These are phyloP conservation scores for Plecturocebus donacophilus DNA, from an alignment of 2,113 vertebrate species.

Conservation along the genomic window DNA sequence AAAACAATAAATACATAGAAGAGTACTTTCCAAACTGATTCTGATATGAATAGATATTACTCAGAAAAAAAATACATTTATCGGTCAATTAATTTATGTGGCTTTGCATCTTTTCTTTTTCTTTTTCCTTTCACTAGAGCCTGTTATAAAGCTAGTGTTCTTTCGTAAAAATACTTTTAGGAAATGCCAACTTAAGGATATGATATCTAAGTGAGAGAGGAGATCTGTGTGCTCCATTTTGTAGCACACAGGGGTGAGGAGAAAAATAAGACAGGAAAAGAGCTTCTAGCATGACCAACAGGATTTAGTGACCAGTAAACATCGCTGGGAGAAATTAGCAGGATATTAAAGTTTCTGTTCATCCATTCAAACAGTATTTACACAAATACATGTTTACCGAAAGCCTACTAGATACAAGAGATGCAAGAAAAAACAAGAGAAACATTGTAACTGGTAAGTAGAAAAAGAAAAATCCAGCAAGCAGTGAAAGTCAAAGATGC, in stretches of 20 bases:
- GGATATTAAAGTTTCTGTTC: neutral
- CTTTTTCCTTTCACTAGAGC: neutral
- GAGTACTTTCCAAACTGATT: neutral
- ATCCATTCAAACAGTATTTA: neutral
- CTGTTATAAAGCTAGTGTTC: neutral
- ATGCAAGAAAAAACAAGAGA: neutral
- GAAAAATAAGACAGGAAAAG: neutral
- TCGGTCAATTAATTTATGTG: neutral
- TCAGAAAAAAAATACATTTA: neutral
- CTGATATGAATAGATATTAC: neutral
- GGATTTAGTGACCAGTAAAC: neutral
- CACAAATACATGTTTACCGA: neutral
- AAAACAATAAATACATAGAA: neutral
- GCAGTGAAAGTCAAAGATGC: neutral
- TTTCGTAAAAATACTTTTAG: neutral
- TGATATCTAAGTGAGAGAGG: neutral
- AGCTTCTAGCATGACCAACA: neutral
- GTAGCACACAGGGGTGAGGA: too few relatives aligned
- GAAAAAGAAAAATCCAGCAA: neutral
- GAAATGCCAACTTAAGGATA: neutral
- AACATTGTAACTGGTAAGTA: neutral
- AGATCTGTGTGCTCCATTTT: neutral
- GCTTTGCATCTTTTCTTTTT: neutral
- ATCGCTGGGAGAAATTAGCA: neutral
- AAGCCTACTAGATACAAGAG: neutral